Base-by-base conservation (phyloP, 2,113 vertebrate species). In the Lampris megalopsis region DNA sequence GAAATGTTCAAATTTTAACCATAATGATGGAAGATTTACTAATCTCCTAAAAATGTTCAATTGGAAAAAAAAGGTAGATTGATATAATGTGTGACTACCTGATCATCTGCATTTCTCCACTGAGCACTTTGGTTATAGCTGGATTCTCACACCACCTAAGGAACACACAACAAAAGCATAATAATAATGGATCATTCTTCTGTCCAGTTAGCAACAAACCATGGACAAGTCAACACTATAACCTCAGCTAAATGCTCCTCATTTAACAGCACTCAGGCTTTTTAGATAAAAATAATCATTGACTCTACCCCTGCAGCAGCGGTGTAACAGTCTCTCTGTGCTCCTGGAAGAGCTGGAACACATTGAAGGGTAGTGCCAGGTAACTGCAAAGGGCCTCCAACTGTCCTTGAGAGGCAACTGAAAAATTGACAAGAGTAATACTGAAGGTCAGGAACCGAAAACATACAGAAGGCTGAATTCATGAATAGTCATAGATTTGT, bases 331-430 rank as follows among this genome's bases (percentile, higher is more conserved):
- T 91, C 70, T 96, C 95, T 91, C 92, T 94, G 65, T 99, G 94
- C 7, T 97, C 96, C 69, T 96, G 95, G 87, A 98, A 99, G 82
- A 99, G 97, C 88, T 97, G 92, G 87, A 98, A 98, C 68, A 99
- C 82, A 91, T 99, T 98, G 73, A 95, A 94, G 63, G 98, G 98
- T 59, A 99, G 91, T 65, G 95, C 95, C 62, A 99, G 91, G 77
- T 98, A 99, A 91, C 92, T 95, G 90, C 97, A 99, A 68, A 99
- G 94, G 52, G 96, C 94, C 86, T 93, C 94, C 84, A 96, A 93
- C n/a, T 97, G 95, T 67, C 86, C 94, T 87, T 96, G 96, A 84
- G 94, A 80, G 77, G 92, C 90, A 92, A 84, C 97, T 99, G 87
- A 42, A 93, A 89, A 69, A 83, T 9, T 91, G 3, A 76, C 9